Evolutionary conservation across 92 coral and sea anemone genomes (phyloP).

Genomic region (Porites divaricata): DNA sequence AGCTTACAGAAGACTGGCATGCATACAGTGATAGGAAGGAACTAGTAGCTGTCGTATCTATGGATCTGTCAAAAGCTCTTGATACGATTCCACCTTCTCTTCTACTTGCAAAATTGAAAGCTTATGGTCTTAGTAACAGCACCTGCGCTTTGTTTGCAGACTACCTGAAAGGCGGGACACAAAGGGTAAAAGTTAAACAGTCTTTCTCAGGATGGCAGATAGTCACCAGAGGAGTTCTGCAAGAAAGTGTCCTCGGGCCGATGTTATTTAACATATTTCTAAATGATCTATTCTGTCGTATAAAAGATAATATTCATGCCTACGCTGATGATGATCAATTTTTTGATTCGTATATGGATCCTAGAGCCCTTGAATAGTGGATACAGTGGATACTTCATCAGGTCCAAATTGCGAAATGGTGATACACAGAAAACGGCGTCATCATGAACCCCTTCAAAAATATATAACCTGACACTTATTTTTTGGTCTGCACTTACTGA

Average conservation of each 20-base stretch:
- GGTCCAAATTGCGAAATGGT: too few relatives aligned
- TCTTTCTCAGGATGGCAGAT: too few relatives aligned
- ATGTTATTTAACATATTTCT: not conserved
- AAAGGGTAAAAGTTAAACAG: conserved; percentile 29
- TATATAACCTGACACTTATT: too few relatives aligned
- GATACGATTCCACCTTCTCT: conserved; percentile 53
- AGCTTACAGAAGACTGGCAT: conserved; percentile 55
- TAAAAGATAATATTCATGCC: not conserved
- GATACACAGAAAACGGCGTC: conserved; percentile 39
- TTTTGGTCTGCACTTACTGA: too few relatives aligned
- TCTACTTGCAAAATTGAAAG: conserved; percentile 42
- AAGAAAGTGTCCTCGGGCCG: too few relatives aligned
- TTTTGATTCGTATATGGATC: too few relatives aligned
- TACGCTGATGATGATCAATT: too few relatives aligned
- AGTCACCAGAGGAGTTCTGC: too few relatives aligned
- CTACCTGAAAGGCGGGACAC: conserved; percentile 25
- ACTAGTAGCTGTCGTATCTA: conserved; percentile 45
- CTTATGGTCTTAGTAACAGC: conserved; percentile 21
- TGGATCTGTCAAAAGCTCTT: conserved; percentile 57
- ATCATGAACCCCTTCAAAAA: conserved; percentile 49
- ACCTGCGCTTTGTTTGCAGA: conserved; percentile 10
- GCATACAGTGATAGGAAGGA: conserved; percentile 31
- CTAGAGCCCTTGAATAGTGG: too few relatives aligned
- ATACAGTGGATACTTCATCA: too few relatives aligned
- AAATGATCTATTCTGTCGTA: not conserved